Conservation (phyloP, 2,113 vertebrate species). For the Spea multiplicata region DNA sequence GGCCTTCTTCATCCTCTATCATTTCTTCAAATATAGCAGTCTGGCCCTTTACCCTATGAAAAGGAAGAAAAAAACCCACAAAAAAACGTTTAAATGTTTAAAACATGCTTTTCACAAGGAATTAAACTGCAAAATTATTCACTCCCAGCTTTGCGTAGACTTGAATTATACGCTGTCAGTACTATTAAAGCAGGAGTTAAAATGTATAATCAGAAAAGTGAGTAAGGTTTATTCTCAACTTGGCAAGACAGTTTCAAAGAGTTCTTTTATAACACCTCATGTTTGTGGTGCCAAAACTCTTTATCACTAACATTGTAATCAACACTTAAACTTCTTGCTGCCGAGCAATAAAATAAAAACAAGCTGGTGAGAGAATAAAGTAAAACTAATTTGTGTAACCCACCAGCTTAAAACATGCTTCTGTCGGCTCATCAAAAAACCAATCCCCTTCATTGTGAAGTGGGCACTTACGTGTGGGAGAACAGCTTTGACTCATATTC, state of each 20-base stretch:
- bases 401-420: not conserved
- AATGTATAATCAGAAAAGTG: not conserved
- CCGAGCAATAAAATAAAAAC: constrained; percentile 31
- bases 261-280: not conserved
- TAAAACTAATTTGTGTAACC: not conserved
- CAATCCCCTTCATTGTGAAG: not conserved
- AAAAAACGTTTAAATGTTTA: not conserved
- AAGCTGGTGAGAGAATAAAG: constrained; percentile 1
- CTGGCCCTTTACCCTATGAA: constrained; percentile 86
- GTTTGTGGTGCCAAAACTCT: constrained; percentile 5
- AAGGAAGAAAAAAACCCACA: too few species aligned
- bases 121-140: too few species aligned
- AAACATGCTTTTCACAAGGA: too few species aligned
- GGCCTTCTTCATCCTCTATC: constrained; percentile 95
- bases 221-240: not conserved
- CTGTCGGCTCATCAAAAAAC: constrained; percentile 3
- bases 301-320: constrained; percentile 5
- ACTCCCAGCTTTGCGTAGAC: too few species aligned
- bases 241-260: not conserved
- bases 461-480: constrained; percentile 86
- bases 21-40: constrained; percentile 97
- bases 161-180: too few species aligned
- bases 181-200: not conserved
- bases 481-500: constrained; percentile 97
- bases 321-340: constrained; percentile 41